phyloP scores from a whole-genome alignment of 2,113 vertebrate genomes.

The Spea bombifrons region DNA sequence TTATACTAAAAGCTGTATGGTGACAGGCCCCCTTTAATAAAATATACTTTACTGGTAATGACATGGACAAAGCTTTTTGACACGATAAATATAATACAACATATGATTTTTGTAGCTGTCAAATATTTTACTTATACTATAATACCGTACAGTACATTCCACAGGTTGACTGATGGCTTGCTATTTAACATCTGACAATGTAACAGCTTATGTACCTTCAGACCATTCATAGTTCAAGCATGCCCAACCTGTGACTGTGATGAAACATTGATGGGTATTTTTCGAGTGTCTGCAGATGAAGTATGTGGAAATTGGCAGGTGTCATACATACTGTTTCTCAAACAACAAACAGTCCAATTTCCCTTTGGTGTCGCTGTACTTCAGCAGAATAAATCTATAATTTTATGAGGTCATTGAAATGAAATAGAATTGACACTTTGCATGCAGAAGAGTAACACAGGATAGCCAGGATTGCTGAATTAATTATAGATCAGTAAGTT shows the following conservation, averaged over 20 bases:
- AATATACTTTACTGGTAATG: no score
- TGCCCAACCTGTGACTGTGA: conserved; percentile 2
- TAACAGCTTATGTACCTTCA: conserved; percentile 17
- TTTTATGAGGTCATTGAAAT: conserved; percentile 43
- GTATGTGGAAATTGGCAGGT: conserved; percentile 22
- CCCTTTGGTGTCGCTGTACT: conserved; percentile 26
- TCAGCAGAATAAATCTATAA: conserved; percentile 41
- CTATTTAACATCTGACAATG: conserved; percentile 8
- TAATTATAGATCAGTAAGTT: conserved; percentile 40
- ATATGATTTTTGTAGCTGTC: no score
- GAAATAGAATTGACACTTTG: conserved; percentile 43
- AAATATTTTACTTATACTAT: no score
- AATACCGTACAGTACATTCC: background rate
- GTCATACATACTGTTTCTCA: conserved; percentile 18
- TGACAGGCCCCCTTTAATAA: no score
- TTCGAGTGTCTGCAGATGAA: conserved; percentile 5
- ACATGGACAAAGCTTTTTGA: no score
- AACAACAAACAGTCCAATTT: conserved; percentile 22
- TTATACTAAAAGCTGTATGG: no score
- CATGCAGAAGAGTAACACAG: conserved; percentile 26
- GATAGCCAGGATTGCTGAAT: conserved; percentile 35
- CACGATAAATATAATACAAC: no score
- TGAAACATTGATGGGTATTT: conserved; percentile 29
- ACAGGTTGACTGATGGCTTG: conserved; percentile 16
- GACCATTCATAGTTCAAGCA: conserved; percentile 10